Evolutionary conservation across 2,888 invertebrate species (phyloP).

Genomic region (Acleris sparsana): DNA sequence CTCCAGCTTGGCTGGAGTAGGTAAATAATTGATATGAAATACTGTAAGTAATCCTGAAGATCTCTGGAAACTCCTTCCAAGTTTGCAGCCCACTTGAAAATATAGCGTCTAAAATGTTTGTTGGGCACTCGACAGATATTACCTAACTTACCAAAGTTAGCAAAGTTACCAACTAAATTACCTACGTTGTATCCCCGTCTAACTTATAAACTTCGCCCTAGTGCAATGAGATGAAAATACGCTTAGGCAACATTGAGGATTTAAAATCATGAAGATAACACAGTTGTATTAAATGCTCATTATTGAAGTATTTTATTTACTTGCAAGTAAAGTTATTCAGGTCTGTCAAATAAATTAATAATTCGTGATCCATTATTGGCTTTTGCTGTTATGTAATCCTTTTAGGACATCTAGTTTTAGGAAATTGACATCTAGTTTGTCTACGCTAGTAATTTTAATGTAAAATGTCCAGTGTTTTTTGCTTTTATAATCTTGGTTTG

Average conservation of each 20-base stretch:
- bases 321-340: no score
- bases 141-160: not conserved
- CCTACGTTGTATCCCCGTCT: not conserved
- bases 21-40: no score
- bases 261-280: no score
- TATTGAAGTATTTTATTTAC: no score
- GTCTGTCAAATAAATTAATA: not conserved
- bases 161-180: no score
- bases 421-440: not conserved
- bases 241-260: no score
- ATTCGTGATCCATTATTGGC: not conserved
- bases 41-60: no score
- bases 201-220: not conserved
- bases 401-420: no score
- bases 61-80: not conserved
- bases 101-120: slow-evolving; percentile 1
- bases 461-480: no score
- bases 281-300: no score
- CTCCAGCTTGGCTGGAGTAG: no score
- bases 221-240: not conserved
- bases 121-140: slow-evolving; percentile 11
- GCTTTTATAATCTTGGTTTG: not conserved
- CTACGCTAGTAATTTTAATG: no score
- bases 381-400: not conserved
- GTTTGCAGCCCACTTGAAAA: slow-evolving; percentile 4